A percentile compares a stretch with the other conserved stretches of the same genome.
phyloP scores from a whole-genome alignment of 2,113 vertebrate species.

The Gallinago undulata region DNA sequence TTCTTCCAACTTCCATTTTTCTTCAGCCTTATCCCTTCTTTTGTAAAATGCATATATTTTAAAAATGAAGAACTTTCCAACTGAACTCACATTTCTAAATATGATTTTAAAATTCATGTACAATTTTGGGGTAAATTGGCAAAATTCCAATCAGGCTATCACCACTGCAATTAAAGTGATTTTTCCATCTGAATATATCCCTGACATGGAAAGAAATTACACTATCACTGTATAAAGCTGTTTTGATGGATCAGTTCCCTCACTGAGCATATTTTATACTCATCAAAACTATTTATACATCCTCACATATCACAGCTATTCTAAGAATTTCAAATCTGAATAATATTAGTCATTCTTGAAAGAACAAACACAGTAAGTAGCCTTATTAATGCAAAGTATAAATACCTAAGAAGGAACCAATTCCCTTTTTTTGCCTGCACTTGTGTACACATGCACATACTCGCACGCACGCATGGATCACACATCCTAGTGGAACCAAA shows the following conservation, averaged over 20 bases:
- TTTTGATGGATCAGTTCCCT: conserved; percentile 63
- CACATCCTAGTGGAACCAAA: background rate
- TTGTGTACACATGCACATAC: background rate
- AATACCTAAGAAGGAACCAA: background rate
- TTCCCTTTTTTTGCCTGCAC: background rate
- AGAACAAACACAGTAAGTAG: background rate
- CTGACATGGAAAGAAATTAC: conserved; percentile 15
- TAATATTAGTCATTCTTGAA: conserved; percentile 21
- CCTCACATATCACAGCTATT: conserved; percentile 46
- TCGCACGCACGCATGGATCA: background rate
- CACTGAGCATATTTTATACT: conserved; percentile 52
- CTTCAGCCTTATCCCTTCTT: background rate
- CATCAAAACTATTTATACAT: conserved; percentile 53
- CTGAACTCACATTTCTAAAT: background rate
- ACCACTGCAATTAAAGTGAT: conserved; percentile 54
- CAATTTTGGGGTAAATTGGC: background rate
- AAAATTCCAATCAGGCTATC: conserved; percentile 35
- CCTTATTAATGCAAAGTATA: background rate
- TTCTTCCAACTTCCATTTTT: background rate
- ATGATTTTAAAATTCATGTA: background rate
- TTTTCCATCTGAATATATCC: conserved; percentile 55
- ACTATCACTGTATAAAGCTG: conserved; percentile 17
- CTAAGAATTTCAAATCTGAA: conserved; percentile 39
- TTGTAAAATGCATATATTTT: background rate
- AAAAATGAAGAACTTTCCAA: background rate